phyloP scores from a whole-genome alignment of 2,113 vertebrate genomes.

The Urocolius indicus region DNA sequence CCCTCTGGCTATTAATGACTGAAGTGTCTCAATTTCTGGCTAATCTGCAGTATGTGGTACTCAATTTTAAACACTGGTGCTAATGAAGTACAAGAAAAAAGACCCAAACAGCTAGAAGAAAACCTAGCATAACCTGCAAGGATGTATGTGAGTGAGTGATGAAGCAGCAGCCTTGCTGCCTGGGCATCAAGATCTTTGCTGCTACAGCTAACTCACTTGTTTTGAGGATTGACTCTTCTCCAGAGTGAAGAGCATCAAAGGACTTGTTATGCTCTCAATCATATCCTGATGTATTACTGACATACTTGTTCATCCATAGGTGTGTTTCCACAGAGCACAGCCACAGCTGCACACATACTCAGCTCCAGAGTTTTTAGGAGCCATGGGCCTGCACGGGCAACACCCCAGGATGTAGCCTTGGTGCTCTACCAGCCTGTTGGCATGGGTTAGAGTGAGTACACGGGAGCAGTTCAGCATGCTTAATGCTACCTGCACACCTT shows the following conservation, averaged over 20 bases:
- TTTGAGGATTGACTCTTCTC: neutral
- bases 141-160: neutral
- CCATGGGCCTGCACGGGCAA: accelerated
- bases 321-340: neutral
- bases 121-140: neutral
- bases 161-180: neutral
- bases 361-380: neutral
- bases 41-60: neutral
- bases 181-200: neutral
- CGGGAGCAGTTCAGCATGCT: neutral
- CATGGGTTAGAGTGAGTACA: neutral
- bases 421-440: neutral
- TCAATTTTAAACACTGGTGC: neutral
- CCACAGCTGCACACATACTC: neutral
- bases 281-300: neutral
- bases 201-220: neutral
- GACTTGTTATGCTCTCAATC: neutral
- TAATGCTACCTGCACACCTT: accelerated
- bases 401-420: neutral
- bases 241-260: neutral
- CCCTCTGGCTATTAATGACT: constrained; percentile 14
- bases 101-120: neutral
- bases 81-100: neutral
- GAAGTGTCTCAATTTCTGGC: constrained; percentile 8
- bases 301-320: neutral